Percentiles rank a stretch among this genome's conserved stretches.
These are phyloP conservation scores for Ctena decussata DNA, from an alignment of 2,888 invertebrate genomes.

Conservation along the genomic window DNA sequence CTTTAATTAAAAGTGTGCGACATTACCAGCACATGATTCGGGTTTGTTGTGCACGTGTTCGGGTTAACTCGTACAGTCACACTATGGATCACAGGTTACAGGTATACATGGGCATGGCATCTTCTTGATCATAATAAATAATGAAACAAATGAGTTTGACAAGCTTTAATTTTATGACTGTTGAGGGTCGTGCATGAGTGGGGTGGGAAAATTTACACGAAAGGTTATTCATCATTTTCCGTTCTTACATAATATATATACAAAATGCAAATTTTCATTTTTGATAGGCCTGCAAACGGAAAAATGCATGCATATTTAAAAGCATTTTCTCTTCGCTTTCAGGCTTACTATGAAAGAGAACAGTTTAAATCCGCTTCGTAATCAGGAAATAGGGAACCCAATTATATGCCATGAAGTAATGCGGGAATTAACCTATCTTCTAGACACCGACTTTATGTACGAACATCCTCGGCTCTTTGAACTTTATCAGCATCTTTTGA, in stretches of 20 bases:
- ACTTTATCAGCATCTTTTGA: background rate
- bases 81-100: background rate
- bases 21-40: background rate
- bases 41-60: background rate
- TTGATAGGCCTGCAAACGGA: background rate
- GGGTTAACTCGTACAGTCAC: background rate
- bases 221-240: background rate
- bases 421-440: background rate
- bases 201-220: background rate
- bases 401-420: background rate
- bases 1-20: background rate
- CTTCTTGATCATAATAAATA: background rate
- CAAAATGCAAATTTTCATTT: background rate
- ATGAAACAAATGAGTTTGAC: too few relatives aligned
- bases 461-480: background rate
- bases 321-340: background rate
- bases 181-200: background rate
- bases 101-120: background rate
- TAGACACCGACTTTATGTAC: background rate
- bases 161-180: too few relatives aligned
- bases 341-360: background rate
- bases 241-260: background rate
- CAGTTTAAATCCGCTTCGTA: background rate
- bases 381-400: background rate
- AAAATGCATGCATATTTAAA: background rate